Conservation (phyloP, 2,888 invertebrate genomes). For the Drosophila limbata region DNA sequence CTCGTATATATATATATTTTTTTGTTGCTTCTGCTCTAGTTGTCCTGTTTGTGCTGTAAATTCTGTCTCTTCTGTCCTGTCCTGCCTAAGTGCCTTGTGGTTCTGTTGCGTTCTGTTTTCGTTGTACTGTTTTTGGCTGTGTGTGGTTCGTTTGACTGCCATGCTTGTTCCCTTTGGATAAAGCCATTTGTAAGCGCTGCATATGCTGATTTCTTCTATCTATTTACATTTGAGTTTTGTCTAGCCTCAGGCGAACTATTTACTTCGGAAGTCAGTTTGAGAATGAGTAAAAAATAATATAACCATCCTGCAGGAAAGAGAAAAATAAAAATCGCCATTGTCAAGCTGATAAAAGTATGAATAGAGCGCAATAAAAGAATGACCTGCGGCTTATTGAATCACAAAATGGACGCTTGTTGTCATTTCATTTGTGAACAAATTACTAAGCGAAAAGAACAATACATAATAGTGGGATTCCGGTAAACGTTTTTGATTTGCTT, state of each 20-base stretch:
- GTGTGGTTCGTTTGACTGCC: constrained; percentile 49
- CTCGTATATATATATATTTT: constrained; percentile 1
- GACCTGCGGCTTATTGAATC: constrained; percentile 44
- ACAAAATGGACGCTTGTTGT: constrained; percentile 19
- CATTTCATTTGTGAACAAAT: constrained; percentile 35
- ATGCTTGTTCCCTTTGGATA: constrained; percentile 14
- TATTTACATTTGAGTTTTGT: constrained; percentile 44
- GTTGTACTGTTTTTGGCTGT: constrained; percentile 8
- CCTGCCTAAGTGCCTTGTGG: constrained; percentile 31
- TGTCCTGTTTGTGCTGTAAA: constrained; percentile 27
- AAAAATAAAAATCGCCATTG: constrained; percentile 16
- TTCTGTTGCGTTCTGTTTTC: constrained; percentile 39
- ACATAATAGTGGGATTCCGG: too few species aligned
- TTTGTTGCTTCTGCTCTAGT: constrained; percentile 16
- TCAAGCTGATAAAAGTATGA: constrained; percentile 32
- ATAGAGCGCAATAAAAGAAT: constrained; percentile 48
- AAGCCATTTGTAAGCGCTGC: constrained; percentile 31
- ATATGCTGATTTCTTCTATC: constrained; percentile 22
- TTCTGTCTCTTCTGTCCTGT: constrained; percentile 15
- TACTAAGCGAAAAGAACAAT: constrained; percentile 23
- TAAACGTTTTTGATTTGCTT: too few species aligned
- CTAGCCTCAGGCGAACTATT: constrained; percentile 30
- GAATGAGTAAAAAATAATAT: constrained; percentile 1
- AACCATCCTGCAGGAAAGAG: constrained; percentile 51
- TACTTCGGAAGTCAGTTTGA: neutral